Conservation (phyloP, 2,797 vertebrate species). For the Ctenopoma multispine region DNA sequence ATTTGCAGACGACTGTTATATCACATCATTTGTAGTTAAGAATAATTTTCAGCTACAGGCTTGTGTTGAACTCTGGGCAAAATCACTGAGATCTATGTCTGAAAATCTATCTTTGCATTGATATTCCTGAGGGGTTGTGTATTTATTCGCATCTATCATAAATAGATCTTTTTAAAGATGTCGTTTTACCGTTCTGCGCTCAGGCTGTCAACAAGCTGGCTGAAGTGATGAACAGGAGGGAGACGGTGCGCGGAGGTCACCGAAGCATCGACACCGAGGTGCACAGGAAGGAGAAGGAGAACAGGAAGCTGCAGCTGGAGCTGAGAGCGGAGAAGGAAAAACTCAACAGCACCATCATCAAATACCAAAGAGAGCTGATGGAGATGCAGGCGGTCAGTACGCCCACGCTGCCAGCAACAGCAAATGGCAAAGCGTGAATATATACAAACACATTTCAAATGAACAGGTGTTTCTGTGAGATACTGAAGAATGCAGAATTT, state of each 20-base stretch:
- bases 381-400: constrained; percentile 98
- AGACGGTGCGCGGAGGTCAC: constrained; percentile 78
- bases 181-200: background rate
- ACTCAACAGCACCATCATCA: constrained; percentile 93
- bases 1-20: constrained; percentile 19
- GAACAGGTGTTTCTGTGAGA: constrained; percentile 23
- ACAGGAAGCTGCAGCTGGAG: constrained; percentile 94
- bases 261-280: constrained; percentile 89
- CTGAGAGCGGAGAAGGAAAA: constrained; percentile 95
- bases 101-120: constrained; percentile 6
- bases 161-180: constrained; percentile 25
- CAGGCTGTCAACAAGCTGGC: constrained; percentile 97
- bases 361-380: constrained; percentile 94
- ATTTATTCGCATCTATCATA: constrained; percentile 24
- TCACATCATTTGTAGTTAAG: constrained; percentile 45
- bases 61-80: constrained; percentile 56
- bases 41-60: constrained; percentile 51
- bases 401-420: constrained; percentile 16
- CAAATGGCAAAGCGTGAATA: constrained; percentile 5
- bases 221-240: constrained; percentile 95
- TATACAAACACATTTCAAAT: constrained; percentile 14
- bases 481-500: background rate
- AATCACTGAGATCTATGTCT: constrained; percentile 23
- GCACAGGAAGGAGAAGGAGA: constrained; percentile 95
- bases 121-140: constrained; percentile 25